Evolutionary conservation across 2,797 vertebrate genomes (phyloP).

Genomic region (Micromesistius poutassou): DNA sequence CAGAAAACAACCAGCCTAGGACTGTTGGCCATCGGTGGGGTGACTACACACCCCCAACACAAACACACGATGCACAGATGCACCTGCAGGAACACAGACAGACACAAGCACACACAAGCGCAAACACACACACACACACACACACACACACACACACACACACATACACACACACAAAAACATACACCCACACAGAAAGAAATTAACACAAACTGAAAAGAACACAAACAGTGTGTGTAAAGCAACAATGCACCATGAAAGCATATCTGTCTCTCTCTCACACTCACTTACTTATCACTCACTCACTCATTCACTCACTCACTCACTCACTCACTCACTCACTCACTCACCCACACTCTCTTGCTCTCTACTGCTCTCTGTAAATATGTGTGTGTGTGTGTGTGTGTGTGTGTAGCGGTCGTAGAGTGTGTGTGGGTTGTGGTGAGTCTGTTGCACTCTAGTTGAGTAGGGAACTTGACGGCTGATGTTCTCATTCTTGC

Average conservation of each 20-base stretch:
- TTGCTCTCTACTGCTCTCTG: neutral
- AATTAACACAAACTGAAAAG: neutral
- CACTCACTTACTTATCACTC: neutral
- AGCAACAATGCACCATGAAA: constrained; percentile 45
- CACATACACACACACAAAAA: neutral
- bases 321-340: neutral
- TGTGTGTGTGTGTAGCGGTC: constrained; percentile 2
- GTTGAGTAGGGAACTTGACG: constrained; percentile 57
- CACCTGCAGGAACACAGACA: constrained; percentile 2
- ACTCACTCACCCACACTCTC: neutral
- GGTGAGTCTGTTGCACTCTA: constrained; percentile 61
- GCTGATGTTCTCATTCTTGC: constrained; percentile 60
- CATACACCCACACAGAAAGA: neutral
- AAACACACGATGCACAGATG: constrained; percentile 3
- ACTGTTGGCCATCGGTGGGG: constrained; percentile 55
- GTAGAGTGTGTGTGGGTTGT: constrained; percentile 35
- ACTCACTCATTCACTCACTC: neutral
- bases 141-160: neutral
- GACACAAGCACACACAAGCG: constrained; percentile 2
- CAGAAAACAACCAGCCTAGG: constrained; percentile 59
- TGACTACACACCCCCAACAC: constrained; percentile 39
- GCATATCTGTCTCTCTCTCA: neutral
- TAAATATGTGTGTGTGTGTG: neutral
- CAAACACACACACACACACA: neutral
- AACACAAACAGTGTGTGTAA: neutral